phyloP scores from a whole-genome alignment of 2,113 vertebrate genomes.

The Daboia siamensis region DNA sequence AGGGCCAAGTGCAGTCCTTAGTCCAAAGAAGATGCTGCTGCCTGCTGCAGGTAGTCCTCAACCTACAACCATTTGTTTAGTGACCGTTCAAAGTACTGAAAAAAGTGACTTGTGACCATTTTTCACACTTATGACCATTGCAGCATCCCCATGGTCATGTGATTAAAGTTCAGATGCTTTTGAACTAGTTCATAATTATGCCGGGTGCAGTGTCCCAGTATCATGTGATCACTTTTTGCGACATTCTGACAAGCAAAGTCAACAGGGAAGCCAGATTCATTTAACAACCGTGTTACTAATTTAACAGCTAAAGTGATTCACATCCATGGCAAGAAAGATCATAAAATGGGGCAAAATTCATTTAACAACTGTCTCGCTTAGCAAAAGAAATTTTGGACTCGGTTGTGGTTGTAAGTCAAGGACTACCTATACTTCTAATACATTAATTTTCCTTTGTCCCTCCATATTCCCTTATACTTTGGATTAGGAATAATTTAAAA shows the following conservation, averaged over 20 bases:
- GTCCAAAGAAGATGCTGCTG: not conserved
- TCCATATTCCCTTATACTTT: not conserved
- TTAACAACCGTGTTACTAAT: not conserved
- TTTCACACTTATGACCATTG: not conserved
- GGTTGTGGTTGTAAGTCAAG: not conserved
- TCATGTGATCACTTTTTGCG: not conserved
- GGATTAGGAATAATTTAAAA: not conserved
- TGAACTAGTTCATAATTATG: not conserved
- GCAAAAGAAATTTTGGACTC: not conserved
- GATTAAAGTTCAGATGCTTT: not conserved
- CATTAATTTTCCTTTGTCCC: not conserved
- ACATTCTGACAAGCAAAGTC: not conserved
- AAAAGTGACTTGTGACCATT: not conserved
- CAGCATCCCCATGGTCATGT: not conserved
- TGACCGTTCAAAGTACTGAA: not conserved
- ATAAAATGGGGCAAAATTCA: not conserved
- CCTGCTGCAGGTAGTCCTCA: not conserved
- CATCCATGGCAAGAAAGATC: not conserved
- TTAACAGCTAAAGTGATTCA: not conserved
- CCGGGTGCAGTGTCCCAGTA: not conserved
- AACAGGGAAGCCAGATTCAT: not conserved
- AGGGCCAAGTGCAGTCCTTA: not conserved
- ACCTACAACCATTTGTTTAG: not conserved
- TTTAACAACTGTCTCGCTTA: not conserved
- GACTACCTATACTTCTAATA: not conserved